Base-by-base conservation (phyloP, 2,888 invertebrate species). In the Ashinkailepas kermadecensis region DNA sequence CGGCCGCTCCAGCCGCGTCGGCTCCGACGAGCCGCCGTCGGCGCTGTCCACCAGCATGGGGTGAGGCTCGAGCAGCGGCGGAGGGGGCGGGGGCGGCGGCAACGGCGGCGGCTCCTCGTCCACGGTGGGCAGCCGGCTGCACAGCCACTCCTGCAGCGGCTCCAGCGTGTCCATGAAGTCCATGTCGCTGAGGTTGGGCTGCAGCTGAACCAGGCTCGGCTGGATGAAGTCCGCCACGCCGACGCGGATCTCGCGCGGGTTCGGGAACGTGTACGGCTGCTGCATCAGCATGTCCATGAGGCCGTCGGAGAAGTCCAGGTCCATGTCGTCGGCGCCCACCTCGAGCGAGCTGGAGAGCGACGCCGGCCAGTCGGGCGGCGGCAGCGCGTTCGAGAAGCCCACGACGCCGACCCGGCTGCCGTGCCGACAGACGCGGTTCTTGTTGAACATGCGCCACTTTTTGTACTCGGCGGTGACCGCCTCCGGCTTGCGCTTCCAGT, bases 391-490 rank as follows among this genome's bases (percentile, higher is more conserved):
- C 2, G 81, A 78, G 82, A 3, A 11, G 9, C 79, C 54, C 67
- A 39, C 58, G 78, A 12, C 78, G 78, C 67, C 2, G 64, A 59
- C 57, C 80, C 25, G n/a, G 39, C 92, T 91, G 88, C 92, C 92
- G 84, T 93, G 94, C 87, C 92, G 39, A 39, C 39, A 90, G 86
- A 92, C 90, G 86, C 93, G 92, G 90, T 94, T 94, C 87, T 93
- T 91, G 89, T 93, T 93, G 89, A 93, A 96, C 90, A 94, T 93
- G 84, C 99, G 92, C 99, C 99, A 99, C 93, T 97, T 96, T 90
- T 98, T 97, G 90, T 99, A 99, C 90, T 99, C 99, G 83, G 97
- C 97, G 86, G 96, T 96, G 81, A 99, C 97, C 78, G 97, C 97
- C 85, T 96, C 95, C 85, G 97, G 91, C 88, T 96, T 93, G 86